Evolutionary conservation across 2,888 invertebrate genomes (phyloP).

Genomic region (Aphelenchoides bicaudatus): DNA sequence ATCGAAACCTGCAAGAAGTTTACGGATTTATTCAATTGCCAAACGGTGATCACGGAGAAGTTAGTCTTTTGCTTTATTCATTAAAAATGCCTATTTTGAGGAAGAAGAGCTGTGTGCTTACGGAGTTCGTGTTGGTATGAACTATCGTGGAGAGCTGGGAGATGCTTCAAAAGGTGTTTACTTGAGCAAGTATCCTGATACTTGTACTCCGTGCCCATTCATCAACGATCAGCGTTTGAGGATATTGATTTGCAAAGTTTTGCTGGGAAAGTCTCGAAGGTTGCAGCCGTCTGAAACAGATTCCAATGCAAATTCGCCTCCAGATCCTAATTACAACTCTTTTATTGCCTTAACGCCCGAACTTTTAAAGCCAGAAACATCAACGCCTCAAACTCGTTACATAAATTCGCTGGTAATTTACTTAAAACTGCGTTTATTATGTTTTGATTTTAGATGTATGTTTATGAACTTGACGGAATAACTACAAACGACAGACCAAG

Average conservation of each 20-base stretch:
- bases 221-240: slow-evolving; percentile 14
- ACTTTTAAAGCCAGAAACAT: not conserved
- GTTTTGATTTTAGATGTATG: slow-evolving; percentile 20
- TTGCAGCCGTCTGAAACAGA: slow-evolving; percentile 2
- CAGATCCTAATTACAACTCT: slow-evolving; percentile 24
- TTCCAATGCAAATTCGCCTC: not conserved
- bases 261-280: slow-evolving; percentile 18
- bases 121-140: slow-evolving; percentile 17
- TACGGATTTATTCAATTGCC: slow-evolving; percentile 9
- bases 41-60: not conserved
- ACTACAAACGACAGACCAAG: slow-evolving; percentile 7
- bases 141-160: slow-evolving; percentile 23
- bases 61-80: not conserved
- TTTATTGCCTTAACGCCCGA: slow-evolving; percentile 5
- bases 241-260: slow-evolving; percentile 24
- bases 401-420: slow-evolving; percentile 18
- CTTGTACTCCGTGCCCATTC: slow-evolving; percentile 17
- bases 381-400: slow-evolving; percentile 15
- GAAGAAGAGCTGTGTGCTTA: slow-evolving; percentile 26
- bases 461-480: slow-evolving; percentile 20
- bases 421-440: not conserved
- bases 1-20: not conserved
- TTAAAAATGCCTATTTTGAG: slow-evolving; percentile 13
- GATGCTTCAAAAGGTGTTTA: slow-evolving; percentile 20
- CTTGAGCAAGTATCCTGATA: slow-evolving; percentile 23